These are phyloP conservation scores for Plodia interpunctella DNA, from an alignment of 1,140 invertebrate genomes.

Conservation along the genomic window DNA sequence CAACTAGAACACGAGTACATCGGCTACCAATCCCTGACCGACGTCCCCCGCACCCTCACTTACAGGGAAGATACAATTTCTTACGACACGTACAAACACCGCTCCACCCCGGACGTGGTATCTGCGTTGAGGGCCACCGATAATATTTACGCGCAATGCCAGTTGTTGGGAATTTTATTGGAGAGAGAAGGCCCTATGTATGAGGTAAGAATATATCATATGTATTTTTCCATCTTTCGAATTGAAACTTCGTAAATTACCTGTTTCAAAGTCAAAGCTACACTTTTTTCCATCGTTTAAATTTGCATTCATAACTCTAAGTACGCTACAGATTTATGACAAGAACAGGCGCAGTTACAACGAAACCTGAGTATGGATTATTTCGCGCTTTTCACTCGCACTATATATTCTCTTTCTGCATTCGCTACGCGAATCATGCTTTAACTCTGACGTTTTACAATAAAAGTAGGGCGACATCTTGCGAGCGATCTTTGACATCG, in stretches of 20 bases:
- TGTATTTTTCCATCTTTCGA: not conserved
- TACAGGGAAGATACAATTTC: conserved; percentile 52
- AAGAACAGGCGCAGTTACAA: too few relatives aligned
- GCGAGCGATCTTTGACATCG: too few relatives aligned
- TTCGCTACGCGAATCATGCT: too few relatives aligned
- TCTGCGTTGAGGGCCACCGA: conserved; percentile 82
- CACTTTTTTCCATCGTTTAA: too few relatives aligned
- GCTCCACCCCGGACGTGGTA: conserved; percentile 85
- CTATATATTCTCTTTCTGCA: too few relatives aligned
- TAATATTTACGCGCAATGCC: conserved; percentile 87
- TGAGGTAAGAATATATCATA: conserved; percentile 65
- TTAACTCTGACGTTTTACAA: too few relatives aligned
- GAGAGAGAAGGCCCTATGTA: conserved; percentile 90
- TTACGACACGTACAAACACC: conserved; percentile 69
- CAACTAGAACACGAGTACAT: conserved; percentile 95
- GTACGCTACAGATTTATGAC: too few relatives aligned
- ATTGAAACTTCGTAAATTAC: not conserved
- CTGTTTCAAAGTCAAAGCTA: too few relatives aligned
- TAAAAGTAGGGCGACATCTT: too few relatives aligned
- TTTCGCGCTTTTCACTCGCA: too few relatives aligned
- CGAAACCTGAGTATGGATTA: too few relatives aligned
- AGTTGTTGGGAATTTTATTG: conserved; percentile 90
- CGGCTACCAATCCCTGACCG: conserved; percentile 91
- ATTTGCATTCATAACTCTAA: too few relatives aligned
- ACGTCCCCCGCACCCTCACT: conserved; percentile 91